A percentile compares a stretch with the other conserved stretches of the same genome.
phyloP scores from a whole-genome alignment of 2,113 vertebrate genomes.

The Tor tambroides region DNA sequence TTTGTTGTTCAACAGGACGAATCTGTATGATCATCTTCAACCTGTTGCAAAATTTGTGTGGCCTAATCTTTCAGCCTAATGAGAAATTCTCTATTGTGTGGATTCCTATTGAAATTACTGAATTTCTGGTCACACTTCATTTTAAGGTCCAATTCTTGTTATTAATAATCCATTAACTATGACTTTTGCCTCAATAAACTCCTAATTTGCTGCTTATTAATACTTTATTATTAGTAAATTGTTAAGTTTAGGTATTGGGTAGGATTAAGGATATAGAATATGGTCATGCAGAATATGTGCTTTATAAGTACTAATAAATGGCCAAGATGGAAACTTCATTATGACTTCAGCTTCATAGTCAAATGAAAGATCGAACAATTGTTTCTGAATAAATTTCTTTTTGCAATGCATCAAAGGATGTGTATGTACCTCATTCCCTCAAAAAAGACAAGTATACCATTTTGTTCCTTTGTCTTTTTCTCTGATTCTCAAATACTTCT shows the following conservation, averaged over 20 bases:
- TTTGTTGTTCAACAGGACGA: background rate
- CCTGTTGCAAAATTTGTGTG: background rate
- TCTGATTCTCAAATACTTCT: background rate
- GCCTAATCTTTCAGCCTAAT: background rate
- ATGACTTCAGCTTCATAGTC: background rate
- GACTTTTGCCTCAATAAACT: too few relatives aligned
- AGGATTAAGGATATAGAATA: too few relatives aligned
- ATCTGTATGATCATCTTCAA: background rate
- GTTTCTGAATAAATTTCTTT: background rate
- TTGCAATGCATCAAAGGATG: background rate
- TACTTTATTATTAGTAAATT: too few relatives aligned
- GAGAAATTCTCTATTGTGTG: background rate
- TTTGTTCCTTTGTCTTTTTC: background rate
- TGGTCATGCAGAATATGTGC: too few relatives aligned
- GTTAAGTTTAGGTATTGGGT: too few relatives aligned
- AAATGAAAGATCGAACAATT: background rate
- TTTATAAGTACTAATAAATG: too few relatives aligned
- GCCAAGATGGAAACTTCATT: too few relatives aligned
- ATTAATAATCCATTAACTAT: too few relatives aligned
- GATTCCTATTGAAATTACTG: background rate
- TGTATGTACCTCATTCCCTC: background rate
- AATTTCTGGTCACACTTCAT: too few relatives aligned
- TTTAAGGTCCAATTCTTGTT: too few relatives aligned
- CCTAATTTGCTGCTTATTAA: too few relatives aligned
- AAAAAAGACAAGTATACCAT: background rate